phyloP scores from a whole-genome alignment of 2,113 vertebrate genomes.

The Oryzias celebensis region DNA sequence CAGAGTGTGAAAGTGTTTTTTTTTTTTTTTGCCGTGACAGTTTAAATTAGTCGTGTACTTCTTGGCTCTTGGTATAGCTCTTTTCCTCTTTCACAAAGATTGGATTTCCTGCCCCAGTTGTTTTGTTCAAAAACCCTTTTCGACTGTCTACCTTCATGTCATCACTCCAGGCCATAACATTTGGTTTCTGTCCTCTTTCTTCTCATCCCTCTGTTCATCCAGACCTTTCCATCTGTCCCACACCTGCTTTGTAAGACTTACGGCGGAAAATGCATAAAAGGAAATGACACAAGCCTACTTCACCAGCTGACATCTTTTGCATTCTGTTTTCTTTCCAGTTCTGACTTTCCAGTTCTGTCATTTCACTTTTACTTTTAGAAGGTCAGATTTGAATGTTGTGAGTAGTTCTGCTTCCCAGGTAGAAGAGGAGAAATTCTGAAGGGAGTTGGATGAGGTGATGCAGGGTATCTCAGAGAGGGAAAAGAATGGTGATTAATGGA shows the following conservation, averaged over 20 bases:
- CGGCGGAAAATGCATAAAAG: conserved; percentile 16
- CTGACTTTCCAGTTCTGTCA: conserved; percentile 1
- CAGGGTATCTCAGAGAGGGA: too few relatives aligned
- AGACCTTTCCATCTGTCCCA: conserved; percentile 54
- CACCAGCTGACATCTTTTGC: not conserved
- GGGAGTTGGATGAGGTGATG: too few relatives aligned
- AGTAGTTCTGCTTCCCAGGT: too few relatives aligned
- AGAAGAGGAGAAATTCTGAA: too few relatives aligned
- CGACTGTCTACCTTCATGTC: conserved; percentile 38
- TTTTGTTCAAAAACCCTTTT: conserved; percentile 26
- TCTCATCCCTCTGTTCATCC: conserved; percentile 40
- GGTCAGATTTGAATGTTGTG: too few relatives aligned
- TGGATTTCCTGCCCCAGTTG: conserved; percentile 17
- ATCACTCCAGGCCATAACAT: conserved; percentile 43
- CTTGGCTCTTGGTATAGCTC: conserved; percentile 12
- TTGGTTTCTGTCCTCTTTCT: conserved; percentile 38
- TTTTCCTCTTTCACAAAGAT: conserved; percentile 2
- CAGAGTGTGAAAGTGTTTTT: not conserved
- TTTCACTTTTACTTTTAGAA: not conserved
- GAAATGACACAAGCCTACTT: conserved; percentile 13
- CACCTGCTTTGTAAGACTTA: conserved; percentile 33
- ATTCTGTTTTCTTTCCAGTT: conserved; percentile 1
- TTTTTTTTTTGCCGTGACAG: not conserved
- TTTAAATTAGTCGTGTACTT: conserved; percentile 16
- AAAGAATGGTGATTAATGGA: too few relatives aligned